Percentiles rank a stretch among this genome's conserved stretches.
phyloP scores from a whole-genome alignment of 2,888 invertebrate species.

The Nesidiocoris tenuis region DNA sequence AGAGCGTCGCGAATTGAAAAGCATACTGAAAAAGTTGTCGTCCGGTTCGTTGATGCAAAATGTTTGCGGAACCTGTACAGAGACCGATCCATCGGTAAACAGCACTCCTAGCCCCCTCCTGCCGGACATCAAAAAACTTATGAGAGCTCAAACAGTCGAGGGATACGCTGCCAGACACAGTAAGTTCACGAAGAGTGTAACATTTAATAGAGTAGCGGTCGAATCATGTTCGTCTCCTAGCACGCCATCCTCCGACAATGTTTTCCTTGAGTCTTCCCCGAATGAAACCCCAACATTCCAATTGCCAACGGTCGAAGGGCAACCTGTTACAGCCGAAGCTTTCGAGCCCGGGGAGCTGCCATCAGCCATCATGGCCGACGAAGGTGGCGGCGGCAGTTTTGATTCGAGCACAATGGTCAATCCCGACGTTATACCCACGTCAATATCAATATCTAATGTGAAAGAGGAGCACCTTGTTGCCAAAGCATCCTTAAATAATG shows the following conservation, averaged over 20 bases:
- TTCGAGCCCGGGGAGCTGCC: not conserved
- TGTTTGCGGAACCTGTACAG: conserved; percentile 21
- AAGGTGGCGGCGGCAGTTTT: conserved; percentile 25
- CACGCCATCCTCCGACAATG: conserved; percentile 32
- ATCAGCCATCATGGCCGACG: not conserved
- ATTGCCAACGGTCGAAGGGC: conserved; percentile 8
- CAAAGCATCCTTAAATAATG: conserved; percentile 1
- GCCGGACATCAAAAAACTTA: conserved; percentile 65
- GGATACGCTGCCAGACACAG: conserved; percentile 86
- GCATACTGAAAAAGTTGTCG: conserved; percentile 79
- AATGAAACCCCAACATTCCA: conserved; percentile 24
- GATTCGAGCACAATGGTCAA: conserved; percentile 30
- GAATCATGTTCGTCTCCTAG: conserved; percentile 67
- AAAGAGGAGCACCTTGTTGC: conserved; percentile 17
- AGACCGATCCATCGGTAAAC: conserved; percentile 48
- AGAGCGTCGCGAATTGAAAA: conserved; percentile 77
- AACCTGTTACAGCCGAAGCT: conserved; percentile 21
- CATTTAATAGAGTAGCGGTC: conserved; percentile 79
- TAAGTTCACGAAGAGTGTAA: conserved; percentile 84
- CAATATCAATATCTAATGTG: conserved; percentile 20
- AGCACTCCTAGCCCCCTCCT: conserved; percentile 51
- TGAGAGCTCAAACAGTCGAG: conserved; percentile 80
- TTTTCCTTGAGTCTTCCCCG: conserved; percentile 26
- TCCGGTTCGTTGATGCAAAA: conserved; percentile 58
- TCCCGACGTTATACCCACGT: conserved; percentile 30